phyloP scores from a whole-genome alignment of 2,888 invertebrate species.

The Caenorhabditis plicata region DNA sequence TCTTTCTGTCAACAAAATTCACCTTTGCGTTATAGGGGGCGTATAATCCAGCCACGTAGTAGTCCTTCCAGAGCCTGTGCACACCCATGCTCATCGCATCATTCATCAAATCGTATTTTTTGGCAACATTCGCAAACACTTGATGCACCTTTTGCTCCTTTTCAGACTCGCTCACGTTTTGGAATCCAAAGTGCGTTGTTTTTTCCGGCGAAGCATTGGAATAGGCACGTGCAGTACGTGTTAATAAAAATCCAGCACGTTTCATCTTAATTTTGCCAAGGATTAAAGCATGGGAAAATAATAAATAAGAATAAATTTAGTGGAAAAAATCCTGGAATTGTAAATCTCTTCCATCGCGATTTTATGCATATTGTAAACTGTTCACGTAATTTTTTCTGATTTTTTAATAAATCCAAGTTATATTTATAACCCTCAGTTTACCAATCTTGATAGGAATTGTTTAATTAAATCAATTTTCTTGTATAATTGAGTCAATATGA shows the following conservation, averaged over 20 bases:
- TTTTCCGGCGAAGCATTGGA: conserved; percentile 7
- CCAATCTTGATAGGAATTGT: no score
- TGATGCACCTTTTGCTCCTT: conserved; percentile 74
- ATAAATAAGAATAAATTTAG: no score
- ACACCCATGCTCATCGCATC: conserved; percentile 94
- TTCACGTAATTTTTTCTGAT: conserved; percentile 14
- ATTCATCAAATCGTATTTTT: conserved; percentile 94
- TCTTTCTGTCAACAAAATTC: no score
- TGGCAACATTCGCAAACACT: conserved; percentile 91
- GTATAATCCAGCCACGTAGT: conserved; percentile 79
- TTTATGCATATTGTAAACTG: no score
- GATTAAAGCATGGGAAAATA: no score
- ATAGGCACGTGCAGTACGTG: neutral
- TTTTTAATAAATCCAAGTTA: no score
- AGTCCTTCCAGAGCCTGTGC: conserved; percentile 93
- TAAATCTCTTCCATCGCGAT: no score
- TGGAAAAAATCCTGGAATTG: no score
- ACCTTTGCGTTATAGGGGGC: conserved; percentile 78
- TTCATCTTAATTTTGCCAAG: conserved; percentile 11
- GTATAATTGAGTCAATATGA: no score
- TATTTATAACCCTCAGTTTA: no score
- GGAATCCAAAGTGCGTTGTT: conserved; percentile 61
- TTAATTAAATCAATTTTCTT: no score
- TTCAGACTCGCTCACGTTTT: conserved; percentile 55
- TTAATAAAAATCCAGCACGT: conserved; percentile 6